Percentiles rank a stretch among this genome's conserved stretches.
These are phyloP conservation scores for Actinernus sp. DNA, from an alignment of 92 coral and sea anemone genomes.

Conservation along the genomic window DNA sequence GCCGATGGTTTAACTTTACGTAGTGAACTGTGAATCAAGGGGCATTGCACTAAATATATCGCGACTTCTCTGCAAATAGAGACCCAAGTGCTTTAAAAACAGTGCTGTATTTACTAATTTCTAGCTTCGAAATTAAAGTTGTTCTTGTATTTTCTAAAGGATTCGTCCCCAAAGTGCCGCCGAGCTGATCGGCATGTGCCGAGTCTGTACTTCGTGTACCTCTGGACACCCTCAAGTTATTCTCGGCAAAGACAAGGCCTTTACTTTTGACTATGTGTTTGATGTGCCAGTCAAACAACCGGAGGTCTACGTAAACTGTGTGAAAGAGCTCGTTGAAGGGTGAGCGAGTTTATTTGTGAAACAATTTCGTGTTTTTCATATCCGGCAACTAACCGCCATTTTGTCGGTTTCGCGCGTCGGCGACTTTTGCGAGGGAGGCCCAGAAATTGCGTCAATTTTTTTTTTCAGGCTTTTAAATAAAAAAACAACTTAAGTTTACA, in stretches of 20 bases:
- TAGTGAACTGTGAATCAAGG: slow-evolving; percentile 1
- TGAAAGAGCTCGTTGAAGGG: slow-evolving; percentile 92
- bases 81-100: slow-evolving; percentile 24
- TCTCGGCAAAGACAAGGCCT: slow-evolving; percentile 98
- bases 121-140: slow-evolving; percentile 16
- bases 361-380: slow-evolving; percentile 2
- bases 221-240: slow-evolving; percentile 96
- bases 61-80: slow-evolving; percentile 9
- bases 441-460: too few relatives aligned
- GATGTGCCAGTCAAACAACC: slow-evolving; percentile 80
- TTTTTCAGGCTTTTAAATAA: too few relatives aligned
- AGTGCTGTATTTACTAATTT: slow-evolving; percentile 11
- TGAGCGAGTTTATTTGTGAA: slow-evolving; percentile 35
- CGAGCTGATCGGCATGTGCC: slow-evolving; percentile 97
- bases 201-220: slow-evolving; percentile 91
- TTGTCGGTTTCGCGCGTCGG: too few relatives aligned
- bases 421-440: too few relatives aligned
- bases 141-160: slow-evolving; percentile 49
- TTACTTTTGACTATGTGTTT: slow-evolving; percentile 94
- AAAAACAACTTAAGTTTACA: too few relatives aligned
- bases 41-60: background rate
- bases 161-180: slow-evolving; percentile 99
- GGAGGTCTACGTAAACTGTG: slow-evolving; percentile 85
- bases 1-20: too few relatives aligned
- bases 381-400: slow-evolving; percentile 1